Percentiles rank a stretch among this genome's conserved stretches.
Conservation (phyloP, 2,888 invertebrate species). For the Oligia fasciuncula region DNA sequence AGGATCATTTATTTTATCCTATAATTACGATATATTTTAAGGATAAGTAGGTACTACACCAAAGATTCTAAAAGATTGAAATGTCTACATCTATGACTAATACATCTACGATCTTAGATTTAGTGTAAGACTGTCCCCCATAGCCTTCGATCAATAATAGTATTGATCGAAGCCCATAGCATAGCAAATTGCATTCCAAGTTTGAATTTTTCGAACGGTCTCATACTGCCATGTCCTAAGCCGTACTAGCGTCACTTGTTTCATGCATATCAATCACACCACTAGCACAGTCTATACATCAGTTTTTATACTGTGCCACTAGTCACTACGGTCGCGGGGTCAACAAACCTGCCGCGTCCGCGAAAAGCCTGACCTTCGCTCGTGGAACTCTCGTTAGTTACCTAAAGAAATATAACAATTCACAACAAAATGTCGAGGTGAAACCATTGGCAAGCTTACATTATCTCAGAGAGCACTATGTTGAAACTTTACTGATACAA, state of each 20-base stretch:
- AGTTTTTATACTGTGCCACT: constrained; percentile 32
- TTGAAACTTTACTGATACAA: constrained; percentile 30
- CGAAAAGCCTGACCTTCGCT: constrained; percentile 68
- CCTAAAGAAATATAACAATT: constrained; percentile 30
- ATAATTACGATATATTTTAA: not conserved
- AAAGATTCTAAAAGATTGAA: not conserved
- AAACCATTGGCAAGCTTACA: constrained; percentile 37
- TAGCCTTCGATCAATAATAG: no score
- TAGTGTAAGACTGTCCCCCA: no score
- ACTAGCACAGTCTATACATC: constrained; percentile 12
- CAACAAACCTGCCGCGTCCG: constrained; percentile 69
- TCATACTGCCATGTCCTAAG: constrained; percentile 14
- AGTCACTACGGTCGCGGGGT: constrained; percentile 63
- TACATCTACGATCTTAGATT: not conserved
- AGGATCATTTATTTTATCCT: not conserved
- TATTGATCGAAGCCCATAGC: no score
- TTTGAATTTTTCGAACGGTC: constrained; percentile 15
- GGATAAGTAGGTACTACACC: not conserved
- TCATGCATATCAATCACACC: constrained; percentile 70
- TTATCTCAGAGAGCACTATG: constrained; percentile 19
- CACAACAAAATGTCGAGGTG: constrained; percentile 38
- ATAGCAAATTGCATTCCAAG: not conserved
- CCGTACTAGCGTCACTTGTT: constrained; percentile 37
- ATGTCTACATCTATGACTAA: not conserved
- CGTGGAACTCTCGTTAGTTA: constrained; percentile 50